phyloP scores from a whole-genome alignment of 2,797 vertebrate genomes.

The Sebastes steindachneri region DNA sequence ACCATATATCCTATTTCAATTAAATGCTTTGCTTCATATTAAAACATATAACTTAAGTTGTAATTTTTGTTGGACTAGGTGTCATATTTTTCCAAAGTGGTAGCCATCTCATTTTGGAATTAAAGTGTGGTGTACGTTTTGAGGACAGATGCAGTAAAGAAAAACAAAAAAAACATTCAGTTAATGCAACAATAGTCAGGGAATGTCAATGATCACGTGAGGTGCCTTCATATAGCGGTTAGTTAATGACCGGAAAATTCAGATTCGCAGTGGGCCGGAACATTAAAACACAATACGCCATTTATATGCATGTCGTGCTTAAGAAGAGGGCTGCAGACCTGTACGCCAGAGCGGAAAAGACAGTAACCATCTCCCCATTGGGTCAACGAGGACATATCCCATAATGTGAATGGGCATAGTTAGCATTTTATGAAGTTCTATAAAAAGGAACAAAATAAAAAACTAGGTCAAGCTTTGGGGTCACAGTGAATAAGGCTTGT shows the following conservation, averaged over 20 bases:
- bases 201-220: conserved; percentile 21
- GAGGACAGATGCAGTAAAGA: background rate
- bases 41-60: background rate
- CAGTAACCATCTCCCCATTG: conserved; percentile 3
- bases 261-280: conserved; percentile 11
- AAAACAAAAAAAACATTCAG: background rate
- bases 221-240: conserved; percentile 1
- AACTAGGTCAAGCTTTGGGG: conserved; percentile 66
- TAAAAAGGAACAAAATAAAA: conserved; percentile 48
- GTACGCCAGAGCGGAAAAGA: conserved; percentile 5
- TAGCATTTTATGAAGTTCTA: conserved; percentile 40
- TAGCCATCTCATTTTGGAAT: background rate
- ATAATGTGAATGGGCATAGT: conserved; percentile 7
- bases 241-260: background rate
- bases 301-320: background rate
- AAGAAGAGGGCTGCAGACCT: conserved; percentile 2
- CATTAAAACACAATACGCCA: background rate
- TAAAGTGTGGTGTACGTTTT: background rate
- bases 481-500: conserved; percentile 80
- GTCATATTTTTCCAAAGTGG: background rate
- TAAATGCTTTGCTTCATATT: background rate
- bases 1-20: background rate
- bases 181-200: conserved; percentile 18
- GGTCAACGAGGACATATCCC: conserved; percentile 7
- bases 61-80: background rate